Conservation (phyloP, 1,140 invertebrate species). For the Bilobella aurantiaca region DNA sequence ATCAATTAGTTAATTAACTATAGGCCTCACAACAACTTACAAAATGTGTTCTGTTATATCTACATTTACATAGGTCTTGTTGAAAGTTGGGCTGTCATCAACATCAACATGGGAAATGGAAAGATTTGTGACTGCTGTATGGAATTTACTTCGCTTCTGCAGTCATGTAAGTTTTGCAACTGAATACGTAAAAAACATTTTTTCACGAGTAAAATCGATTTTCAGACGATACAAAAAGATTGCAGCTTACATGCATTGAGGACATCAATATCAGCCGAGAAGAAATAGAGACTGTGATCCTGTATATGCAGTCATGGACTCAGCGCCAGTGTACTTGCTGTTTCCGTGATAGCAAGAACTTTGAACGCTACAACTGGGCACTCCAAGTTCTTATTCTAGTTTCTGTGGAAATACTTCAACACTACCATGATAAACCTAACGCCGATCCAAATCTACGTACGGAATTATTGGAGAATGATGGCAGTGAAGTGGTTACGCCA, state of each 20-base stretch:
- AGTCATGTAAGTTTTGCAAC: conserved; percentile 34
- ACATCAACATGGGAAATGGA: conserved; percentile 26
- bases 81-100: too few species aligned
- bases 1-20: too few species aligned
- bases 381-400: conserved; percentile 64
- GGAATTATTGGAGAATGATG: too few species aligned
- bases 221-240: neutral
- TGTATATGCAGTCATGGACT: conserved; percentile 58
- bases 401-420: conserved; percentile 30
- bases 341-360: conserved; percentile 78
- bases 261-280: conserved; percentile 39
- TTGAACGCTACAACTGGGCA: conserved; percentile 74
- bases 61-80: too few species aligned
- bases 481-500: neutral
- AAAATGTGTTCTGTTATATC: too few species aligned
- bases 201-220: neutral
- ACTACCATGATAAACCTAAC: conserved; percentile 7
- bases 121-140: conserved; percentile 35
- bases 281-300: conserved; percentile 55
- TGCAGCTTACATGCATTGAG: neutral
- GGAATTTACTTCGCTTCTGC: conserved; percentile 34
- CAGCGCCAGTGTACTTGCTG: conserved; percentile 84
- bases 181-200: too few species aligned
- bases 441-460: too few species aligned
- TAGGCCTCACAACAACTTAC: too few species aligned